Base-by-base conservation (phyloP, 2,888 invertebrate species). In the Caenorhabditis wallacei region DNA sequence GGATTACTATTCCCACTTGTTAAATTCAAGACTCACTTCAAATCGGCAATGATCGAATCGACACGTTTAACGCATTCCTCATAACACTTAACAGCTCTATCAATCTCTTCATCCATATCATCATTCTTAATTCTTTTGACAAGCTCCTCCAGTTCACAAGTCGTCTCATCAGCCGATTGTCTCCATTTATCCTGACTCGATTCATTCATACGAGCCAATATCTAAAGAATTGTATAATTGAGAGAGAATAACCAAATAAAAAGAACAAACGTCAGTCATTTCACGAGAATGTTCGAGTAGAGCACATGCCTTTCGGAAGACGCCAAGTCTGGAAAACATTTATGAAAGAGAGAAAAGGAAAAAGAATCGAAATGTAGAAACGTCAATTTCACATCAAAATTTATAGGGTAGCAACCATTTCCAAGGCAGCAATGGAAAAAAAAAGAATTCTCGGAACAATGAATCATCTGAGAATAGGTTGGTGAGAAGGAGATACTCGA, bases 1-100 rank as follows among this genome's bases (percentile, higher is more conserved):
- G 18, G 10, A 57, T 37, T 1, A n/a, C n/a, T n/a, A n/a, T n/a
- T n/a, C n/a, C n/a, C n/a, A n/a, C n/a, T n/a, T n/a, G n/a, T n/a
- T n/a, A n/a, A n/a, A n/a, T n/a, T n/a, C n/a, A n/a, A n/a, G n/a
- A 57, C 83, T 59, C 16, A 82, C 85, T 84, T 87, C 43, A 88
- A 54, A 20, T 75, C 72, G 3, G 40, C 59, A 56, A 88, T 85
- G 10, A 87, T 74, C n/a, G 82, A 64, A 61, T 88, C 88, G 8
- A 87, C 87, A 16, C 64, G 46, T n/a, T 66, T 68, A 7, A 87
- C 85, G 48, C 85, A 86, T 13, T 85, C 70, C 54, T 85, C 85
- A 64, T 88, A 88, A 13, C 63, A 48, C 11, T 53, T 40, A n/a
- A 80, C 76, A 7, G 82, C 84, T 35, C 40, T 48, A 30, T 83